phyloP scores from a whole-genome alignment of 2,888 invertebrate species.

The Frankliniella fusca region DNA sequence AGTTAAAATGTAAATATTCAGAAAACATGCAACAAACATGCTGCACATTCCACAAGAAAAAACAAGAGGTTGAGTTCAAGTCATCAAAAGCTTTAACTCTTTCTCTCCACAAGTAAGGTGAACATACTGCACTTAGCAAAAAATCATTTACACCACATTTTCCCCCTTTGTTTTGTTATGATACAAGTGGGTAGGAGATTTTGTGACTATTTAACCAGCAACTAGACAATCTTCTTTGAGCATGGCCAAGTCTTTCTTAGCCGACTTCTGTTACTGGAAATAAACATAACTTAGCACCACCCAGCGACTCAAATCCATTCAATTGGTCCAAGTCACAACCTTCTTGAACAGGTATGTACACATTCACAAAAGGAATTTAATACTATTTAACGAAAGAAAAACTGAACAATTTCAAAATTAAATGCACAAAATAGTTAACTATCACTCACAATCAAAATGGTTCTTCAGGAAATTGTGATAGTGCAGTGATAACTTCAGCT shows the following conservation, averaged over 20 bases:
- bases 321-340: conserved; percentile 26
- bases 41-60: neutral
- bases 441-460: neutral
- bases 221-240: conserved; percentile 25
- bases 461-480: neutral
- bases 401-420: neutral
- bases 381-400: neutral
- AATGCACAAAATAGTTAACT: neutral
- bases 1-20: neutral
- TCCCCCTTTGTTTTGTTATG: neutral
- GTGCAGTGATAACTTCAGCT: neutral
- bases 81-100: neutral
- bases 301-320: conserved; percentile 2
- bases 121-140: too few relatives aligned
- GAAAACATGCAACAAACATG: neutral
- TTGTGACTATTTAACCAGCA: conserved; percentile 7
- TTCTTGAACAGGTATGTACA: conserved; percentile 20
- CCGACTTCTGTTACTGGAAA: conserved; percentile 22
- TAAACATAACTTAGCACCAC: conserved; percentile 7
- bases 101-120: neutral
- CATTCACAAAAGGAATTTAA: neutral
- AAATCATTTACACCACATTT: too few relatives aligned
- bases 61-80: neutral
- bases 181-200: neutral
- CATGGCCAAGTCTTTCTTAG: conserved; percentile 14